These are phyloP conservation scores for Puffinus mauretanicus DNA, from an alignment of 2,113 vertebrate species.

Conservation along the genomic window DNA sequence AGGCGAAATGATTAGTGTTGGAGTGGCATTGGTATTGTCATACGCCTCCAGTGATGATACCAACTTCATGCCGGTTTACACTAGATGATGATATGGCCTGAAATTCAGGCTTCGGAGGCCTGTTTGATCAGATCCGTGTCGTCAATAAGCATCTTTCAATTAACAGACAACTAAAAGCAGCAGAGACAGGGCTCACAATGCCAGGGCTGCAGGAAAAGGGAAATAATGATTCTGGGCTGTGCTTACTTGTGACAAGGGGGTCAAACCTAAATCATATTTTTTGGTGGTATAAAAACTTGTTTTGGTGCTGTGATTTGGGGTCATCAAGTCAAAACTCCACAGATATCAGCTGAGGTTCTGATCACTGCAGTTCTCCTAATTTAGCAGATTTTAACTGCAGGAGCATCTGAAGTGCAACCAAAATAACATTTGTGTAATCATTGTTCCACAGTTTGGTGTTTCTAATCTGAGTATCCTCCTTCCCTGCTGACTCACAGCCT, in stretches of 20 bases:
- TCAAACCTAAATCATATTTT: not conserved
- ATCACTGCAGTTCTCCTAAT: not conserved
- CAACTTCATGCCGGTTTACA: not conserved
- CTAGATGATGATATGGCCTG: not conserved
- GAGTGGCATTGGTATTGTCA: not conserved
- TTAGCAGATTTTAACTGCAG: slow-evolving; percentile 26
- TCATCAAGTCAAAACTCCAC: not conserved
- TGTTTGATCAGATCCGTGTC: not conserved
- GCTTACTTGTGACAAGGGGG: not conserved
- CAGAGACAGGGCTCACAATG: not conserved
- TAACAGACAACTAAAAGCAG: not conserved
- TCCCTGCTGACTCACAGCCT: slow-evolving; percentile 60
- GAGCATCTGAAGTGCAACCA: slow-evolving; percentile 47
- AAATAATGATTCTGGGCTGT: not conserved
- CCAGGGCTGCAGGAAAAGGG: not conserved
- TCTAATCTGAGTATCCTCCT: slow-evolving; percentile 66
- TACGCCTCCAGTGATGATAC: not conserved
- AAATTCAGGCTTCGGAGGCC: not conserved
- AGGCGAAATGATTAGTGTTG: not conserved
- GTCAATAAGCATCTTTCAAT: not conserved
- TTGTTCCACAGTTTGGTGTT: slow-evolving; percentile 56
- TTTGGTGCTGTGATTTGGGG: not conserved
- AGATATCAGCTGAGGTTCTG: not conserved
- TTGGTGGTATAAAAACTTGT: not conserved
- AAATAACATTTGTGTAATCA: slow-evolving; percentile 60